These are phyloP conservation scores for Drosophila neotestacea DNA, from an alignment of 2,888 invertebrate species.

Conservation along the genomic window DNA sequence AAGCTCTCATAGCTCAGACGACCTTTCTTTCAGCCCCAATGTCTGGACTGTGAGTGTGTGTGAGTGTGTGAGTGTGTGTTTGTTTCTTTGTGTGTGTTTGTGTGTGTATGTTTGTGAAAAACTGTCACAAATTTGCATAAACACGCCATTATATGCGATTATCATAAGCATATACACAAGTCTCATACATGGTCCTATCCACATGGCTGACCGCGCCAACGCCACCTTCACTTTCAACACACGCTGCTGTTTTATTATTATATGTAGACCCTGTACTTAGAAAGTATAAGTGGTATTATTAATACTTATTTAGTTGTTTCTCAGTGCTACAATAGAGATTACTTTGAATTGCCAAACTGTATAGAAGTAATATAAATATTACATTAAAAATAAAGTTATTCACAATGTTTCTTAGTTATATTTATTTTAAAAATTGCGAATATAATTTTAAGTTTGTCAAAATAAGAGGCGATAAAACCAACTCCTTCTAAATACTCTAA, in stretches of 20 bases:
- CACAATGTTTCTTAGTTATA: too few species aligned
- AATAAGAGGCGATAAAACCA: too few species aligned
- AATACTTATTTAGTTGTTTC: too few species aligned
- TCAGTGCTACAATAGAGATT: too few species aligned
- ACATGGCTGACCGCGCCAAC: slow-evolving; percentile 38
- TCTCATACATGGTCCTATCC: slow-evolving; percentile 21
- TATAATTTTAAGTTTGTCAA: too few species aligned
- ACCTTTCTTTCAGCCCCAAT: slow-evolving; percentile 37
- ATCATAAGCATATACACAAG: slow-evolving; percentile 51
- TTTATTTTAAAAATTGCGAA: too few species aligned
- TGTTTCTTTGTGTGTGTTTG: neutral
- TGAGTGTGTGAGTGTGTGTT: too few species aligned
- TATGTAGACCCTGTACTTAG: neutral
- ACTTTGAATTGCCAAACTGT: too few species aligned
- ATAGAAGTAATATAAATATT: too few species aligned
- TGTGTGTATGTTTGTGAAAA: slow-evolving; percentile 30
- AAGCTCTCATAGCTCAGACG: slow-evolving; percentile 4
- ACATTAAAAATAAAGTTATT: too few species aligned
- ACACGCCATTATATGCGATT: slow-evolving; percentile 66
- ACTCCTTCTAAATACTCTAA: too few species aligned
- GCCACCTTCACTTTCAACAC: slow-evolving; percentile 59
- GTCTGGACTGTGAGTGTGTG: neutral
- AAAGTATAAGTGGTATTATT: too few species aligned
- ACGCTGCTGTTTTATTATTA: slow-evolving; percentile 6
- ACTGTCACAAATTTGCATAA: slow-evolving; percentile 65